Percentiles rank a stretch among this genome's conserved stretches.
Evolutionary conservation across 2,113 vertebrate species (phyloP).

Genomic region (Zosterops hypoxanthus): DNA sequence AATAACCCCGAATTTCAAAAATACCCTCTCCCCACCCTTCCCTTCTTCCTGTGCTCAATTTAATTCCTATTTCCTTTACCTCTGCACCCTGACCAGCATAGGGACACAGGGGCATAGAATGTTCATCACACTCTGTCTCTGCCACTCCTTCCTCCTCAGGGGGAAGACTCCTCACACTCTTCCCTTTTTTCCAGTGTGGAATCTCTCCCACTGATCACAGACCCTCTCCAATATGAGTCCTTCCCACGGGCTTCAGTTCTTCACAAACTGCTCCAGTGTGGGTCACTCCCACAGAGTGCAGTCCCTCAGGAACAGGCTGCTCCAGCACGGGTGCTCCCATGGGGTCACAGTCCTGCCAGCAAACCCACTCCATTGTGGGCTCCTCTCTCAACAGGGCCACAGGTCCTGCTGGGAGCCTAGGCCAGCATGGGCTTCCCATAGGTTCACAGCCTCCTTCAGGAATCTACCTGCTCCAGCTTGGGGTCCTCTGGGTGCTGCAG

Average conservation of each 20-base stretch:
- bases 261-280: no score
- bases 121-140: background rate
- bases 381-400: rapidly evolving
- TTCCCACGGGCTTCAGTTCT: background rate
- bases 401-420: background rate
- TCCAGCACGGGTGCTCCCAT: background rate
- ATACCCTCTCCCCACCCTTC: background rate
- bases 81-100: no score
- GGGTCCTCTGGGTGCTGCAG: background rate
- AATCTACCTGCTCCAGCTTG: background rate
- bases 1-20: background rate
- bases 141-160: background rate
- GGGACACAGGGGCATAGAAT: no score
- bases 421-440: background rate
- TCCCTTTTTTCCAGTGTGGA: background rate
- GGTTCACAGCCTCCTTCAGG: background rate
- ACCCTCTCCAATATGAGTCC: background rate
- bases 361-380: background rate
- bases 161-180: background rate
- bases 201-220: background rate
- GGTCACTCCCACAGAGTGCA: background rate
- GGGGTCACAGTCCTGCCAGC: background rate
- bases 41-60: background rate
- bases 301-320: background rate
- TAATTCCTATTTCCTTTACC: background rate